phyloP scores from a whole-genome alignment of 2,113 vertebrate species.

The Bothrops jararaca region DNA sequence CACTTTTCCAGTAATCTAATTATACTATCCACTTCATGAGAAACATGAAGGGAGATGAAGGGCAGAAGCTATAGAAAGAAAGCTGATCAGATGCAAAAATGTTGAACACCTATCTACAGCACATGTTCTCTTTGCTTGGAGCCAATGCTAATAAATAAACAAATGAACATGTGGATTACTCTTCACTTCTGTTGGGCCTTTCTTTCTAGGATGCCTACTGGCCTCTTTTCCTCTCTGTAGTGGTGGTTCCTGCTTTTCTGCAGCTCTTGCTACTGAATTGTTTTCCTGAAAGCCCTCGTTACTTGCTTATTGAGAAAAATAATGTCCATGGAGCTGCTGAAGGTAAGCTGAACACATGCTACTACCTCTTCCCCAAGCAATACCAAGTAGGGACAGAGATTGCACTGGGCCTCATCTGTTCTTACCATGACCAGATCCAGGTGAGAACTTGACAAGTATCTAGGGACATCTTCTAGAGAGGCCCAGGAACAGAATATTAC shows the following conservation, averaged over 20 bases:
- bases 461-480: background rate
- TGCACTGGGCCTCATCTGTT: background rate
- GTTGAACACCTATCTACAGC: background rate
- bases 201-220: constrained; percentile 79
- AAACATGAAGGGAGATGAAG: background rate
- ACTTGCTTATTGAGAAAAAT: constrained; percentile 83
- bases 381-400: background rate
- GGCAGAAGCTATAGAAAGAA: background rate
- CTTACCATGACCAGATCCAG: background rate
- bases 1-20: background rate
- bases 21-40: background rate
- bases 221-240: constrained; percentile 81
- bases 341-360: constrained; percentile 65
- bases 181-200: background rate
- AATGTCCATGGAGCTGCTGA: constrained; percentile 72
- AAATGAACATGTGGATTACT: background rate
- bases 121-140: background rate
- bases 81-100: background rate
- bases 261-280: constrained; percentile 83
- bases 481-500: background rate
- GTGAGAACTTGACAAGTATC: background rate
- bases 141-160: background rate
- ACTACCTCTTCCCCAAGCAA: background rate
- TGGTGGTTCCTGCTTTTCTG: constrained; percentile 75
- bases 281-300: constrained; percentile 89